Evolutionary conservation across 2,113 vertebrate species (phyloP).

Genomic region (Triplophysa siluroides): DNA sequence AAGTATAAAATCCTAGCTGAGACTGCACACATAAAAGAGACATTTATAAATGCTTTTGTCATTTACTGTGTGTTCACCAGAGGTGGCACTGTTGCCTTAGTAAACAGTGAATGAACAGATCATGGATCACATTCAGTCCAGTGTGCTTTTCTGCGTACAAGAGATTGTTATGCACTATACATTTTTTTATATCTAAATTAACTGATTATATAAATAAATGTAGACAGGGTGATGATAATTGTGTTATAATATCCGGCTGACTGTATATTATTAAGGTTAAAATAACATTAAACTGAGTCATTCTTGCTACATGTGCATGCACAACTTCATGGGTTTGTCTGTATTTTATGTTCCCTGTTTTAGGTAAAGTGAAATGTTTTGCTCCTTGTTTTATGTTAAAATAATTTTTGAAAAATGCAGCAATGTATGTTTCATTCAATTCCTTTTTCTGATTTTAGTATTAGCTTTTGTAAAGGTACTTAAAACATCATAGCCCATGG

Average conservation of each 20-base stretch:
- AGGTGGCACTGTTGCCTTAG: background rate
- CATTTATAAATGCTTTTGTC: background rate
- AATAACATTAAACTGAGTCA: too few relatives aligned
- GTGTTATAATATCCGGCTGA: too few relatives aligned
- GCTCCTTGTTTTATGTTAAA: too few relatives aligned
- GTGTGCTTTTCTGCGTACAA: background rate
- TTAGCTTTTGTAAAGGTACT: background rate
- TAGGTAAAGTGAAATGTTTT: too few relatives aligned
- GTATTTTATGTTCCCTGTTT: too few relatives aligned
- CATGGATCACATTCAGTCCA: background rate
- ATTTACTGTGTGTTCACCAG: background rate
- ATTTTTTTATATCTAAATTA: background rate
- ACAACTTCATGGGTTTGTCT: too few relatives aligned
- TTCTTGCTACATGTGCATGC: too few relatives aligned
- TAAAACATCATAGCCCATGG: background rate
- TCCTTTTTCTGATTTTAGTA: background rate
- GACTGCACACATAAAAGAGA: background rate
- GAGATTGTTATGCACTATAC: background rate
- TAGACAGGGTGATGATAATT: too few relatives aligned
- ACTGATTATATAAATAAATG: too few relatives aligned
- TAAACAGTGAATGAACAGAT: background rate
- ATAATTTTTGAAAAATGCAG: too few relatives aligned
- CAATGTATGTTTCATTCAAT: too few relatives aligned
- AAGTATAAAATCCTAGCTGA: background rate
- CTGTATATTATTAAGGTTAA: too few relatives aligned